A percentile compares a stretch with the other conserved stretches of the same genome.
Evolutionary conservation across 2,797 vertebrate genomes (phyloP).

Genomic region (Anguilla obscura): DNA sequence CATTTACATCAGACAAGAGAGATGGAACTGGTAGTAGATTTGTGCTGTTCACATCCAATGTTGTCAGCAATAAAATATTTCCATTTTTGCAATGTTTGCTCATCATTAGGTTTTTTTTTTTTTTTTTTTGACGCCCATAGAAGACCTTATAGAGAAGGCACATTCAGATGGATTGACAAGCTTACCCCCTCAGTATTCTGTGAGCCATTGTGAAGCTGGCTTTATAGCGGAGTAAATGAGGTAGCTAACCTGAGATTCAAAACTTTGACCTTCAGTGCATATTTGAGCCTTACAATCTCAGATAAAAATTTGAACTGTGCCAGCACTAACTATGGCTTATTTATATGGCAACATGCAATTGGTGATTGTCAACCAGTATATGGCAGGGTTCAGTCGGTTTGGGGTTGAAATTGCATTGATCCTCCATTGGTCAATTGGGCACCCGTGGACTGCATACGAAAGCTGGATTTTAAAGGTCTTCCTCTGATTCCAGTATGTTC

Average conservation of each 20-base stretch:
- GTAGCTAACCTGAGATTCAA: conserved; percentile 18
- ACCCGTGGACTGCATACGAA: too few species aligned
- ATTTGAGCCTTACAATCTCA: background rate
- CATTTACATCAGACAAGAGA: background rate
- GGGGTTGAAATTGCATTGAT: background rate
- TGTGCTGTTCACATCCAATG: background rate
- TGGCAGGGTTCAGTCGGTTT: background rate
- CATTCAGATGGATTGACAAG: background rate
- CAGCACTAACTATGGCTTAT: background rate
- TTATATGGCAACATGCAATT: background rate
- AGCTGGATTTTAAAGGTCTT: too few species aligned
- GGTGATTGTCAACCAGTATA: background rate
- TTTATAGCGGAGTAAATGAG: conserved; percentile 26
- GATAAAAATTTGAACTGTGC: background rate
- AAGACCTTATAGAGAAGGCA: background rate
- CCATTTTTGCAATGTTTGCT: conserved; percentile 10
- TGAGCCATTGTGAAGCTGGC: conserved; percentile 23
- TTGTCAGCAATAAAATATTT: background rate
- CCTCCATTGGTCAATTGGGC: background rate
- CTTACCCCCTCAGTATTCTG: conserved; percentile 20
- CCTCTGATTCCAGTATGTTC: too few species aligned
- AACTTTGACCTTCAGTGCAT: background rate
- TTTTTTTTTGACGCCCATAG: conserved; percentile 3
- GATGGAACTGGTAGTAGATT: background rate
- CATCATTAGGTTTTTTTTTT: conserved; percentile 26